Evolutionary conservation across 2,797 vertebrate genomes (phyloP), one percentile per base, ranked within the genome.

Genomic region (Chelmon rostratus): DNA sequence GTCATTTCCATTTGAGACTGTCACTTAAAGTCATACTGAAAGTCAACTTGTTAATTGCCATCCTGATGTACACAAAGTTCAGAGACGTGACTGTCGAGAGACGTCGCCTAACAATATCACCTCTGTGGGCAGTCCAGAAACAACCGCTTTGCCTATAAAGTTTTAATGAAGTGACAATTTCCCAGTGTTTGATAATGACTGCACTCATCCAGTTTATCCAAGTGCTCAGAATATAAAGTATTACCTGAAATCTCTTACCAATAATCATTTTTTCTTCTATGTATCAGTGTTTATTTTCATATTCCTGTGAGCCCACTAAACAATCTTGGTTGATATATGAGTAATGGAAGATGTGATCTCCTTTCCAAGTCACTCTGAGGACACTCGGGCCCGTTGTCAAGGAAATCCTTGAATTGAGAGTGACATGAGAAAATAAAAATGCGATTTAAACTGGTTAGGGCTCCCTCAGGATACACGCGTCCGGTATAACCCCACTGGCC

Each of bases 1-100:
- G 87, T 68, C 86, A 84, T 76, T 81, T 85, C 79, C 66, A 72
- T 71, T 59, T 50, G 18, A 63, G 63, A 71, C 35, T 28, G 78
- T 67, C 72, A 76, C 50, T 66, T 42, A 25, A 4, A 49, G 44
- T 11, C 8, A 40, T 2, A 16, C 31, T 40, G 11, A 73, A 40
- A 62, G 38, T 33, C 19, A 31, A 57, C 33, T 6, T 52, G 21
- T 31, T 79, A 79, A 79, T 73, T 70, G 73, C 40, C 59, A 49
- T 68, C 23, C 18, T 40, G 25, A 66, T 49, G 53, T n/a, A 38
- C 44, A 65, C 53, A 47, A 40, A 61, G 38, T 21, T 63, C 33
- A 63, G 61, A 64, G 21, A 40, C 23, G 76, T 57, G 53, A 59
- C 65, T 50, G 65, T 23, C 2, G n/a, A 44, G 37, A 68, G 15